A percentile compares a stretch with the other conserved stretches of the same genome.
These are phyloP conservation scores for Orientallactaga sibirica DNA, from an alignment of 2,797 vertebrate species.

Conservation along the genomic window DNA sequence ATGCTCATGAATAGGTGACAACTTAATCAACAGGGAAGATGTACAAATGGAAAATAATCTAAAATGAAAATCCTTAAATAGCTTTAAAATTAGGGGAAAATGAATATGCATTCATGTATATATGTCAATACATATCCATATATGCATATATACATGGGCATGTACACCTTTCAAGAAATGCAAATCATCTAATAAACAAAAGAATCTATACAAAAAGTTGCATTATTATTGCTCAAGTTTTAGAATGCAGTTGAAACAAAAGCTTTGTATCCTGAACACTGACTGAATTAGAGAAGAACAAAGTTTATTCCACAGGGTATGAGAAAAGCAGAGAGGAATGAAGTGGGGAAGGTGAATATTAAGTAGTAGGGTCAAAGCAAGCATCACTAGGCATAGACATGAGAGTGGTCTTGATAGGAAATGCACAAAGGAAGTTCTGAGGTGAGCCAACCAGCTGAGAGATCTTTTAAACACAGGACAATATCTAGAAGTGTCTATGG, in stretches of 20 bases:
- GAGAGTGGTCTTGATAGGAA: not conserved
- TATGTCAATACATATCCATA: not conserved
- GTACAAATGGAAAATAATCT: not conserved
- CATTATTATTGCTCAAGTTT: not conserved
- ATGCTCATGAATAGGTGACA: not conserved
- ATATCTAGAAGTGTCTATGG: not conserved
- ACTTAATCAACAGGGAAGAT: slow-evolving; percentile 17
- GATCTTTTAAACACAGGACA: not conserved
- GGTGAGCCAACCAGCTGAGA: not conserved
- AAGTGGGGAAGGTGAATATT: not conserved
- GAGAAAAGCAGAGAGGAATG: not conserved
- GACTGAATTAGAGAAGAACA: not conserved
- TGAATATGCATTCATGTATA: not conserved
- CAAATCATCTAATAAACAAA: slow-evolving; percentile 23
- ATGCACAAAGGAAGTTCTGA: not conserved
- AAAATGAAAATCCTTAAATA: slow-evolving; percentile 53
- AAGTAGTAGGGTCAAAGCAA: not conserved
- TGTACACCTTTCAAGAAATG: not conserved
- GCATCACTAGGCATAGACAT: not conserved
- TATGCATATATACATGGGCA: not conserved
- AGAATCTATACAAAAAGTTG: not conserved
- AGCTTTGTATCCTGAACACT: not conserved
- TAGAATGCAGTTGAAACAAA: slow-evolving; percentile 7
- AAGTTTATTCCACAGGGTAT: not conserved
- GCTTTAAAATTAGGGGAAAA: not conserved